A percentile compares a stretch with the other conserved stretches of the same genome.
Conservation (phyloP, 2,888 invertebrate genomes). For the Diarsia brunnea region DNA sequence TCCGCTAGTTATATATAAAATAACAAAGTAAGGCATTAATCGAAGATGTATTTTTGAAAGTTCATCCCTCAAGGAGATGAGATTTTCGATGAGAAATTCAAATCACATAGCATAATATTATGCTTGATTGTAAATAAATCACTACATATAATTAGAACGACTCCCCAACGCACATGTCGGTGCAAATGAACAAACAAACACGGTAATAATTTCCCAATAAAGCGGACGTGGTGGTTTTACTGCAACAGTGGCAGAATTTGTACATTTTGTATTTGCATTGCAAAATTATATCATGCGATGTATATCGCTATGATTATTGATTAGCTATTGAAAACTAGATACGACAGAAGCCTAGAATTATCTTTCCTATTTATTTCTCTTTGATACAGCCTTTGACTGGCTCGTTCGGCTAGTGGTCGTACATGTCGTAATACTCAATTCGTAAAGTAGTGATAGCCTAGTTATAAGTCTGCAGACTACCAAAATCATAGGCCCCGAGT, state of each 20-base stretch:
- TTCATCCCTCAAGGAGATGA: too few species aligned
- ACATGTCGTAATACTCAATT: too few species aligned
- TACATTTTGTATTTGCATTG: not conserved
- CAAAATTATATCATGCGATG: not conserved
- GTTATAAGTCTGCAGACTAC: too few species aligned
- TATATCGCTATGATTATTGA: not conserved
- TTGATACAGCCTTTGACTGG: not conserved
- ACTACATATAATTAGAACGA: not conserved
- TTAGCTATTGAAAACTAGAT: not conserved
- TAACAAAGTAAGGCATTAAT: too few species aligned
- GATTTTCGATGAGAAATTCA: not conserved
- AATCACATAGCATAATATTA: not conserved
- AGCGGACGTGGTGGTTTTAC: conserved; percentile 16
- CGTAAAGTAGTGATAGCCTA: too few species aligned
- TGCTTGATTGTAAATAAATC: not conserved
- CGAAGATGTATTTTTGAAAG: too few species aligned
- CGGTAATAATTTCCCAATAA: conserved; percentile 55
- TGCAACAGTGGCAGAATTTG: conserved; percentile 11
- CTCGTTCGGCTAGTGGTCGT: not conserved
- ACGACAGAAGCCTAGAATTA: not conserved
- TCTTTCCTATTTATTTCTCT: not conserved
- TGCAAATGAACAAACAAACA: conserved; percentile 52
- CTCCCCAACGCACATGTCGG: not conserved
- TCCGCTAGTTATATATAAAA: too few species aligned
- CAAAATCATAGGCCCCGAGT: too few species aligned